Base-by-base conservation (phyloP, 2,113 vertebrate genomes). In the Triplophysa tibetana region DNA sequence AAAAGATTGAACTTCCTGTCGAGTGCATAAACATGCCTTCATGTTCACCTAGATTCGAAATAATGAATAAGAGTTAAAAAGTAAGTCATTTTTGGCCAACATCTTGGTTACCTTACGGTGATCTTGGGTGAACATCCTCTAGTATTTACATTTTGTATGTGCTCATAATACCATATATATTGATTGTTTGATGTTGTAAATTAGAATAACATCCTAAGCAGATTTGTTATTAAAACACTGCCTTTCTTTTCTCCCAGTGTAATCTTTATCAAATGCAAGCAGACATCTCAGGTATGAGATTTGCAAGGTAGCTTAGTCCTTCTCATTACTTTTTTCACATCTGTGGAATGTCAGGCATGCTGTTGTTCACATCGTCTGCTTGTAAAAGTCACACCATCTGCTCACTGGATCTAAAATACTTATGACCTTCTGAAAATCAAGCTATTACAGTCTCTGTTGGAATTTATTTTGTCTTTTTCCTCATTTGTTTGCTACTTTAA, bases 271-370 rank as follows among this genome's bases (percentile, higher is more conserved):
- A 43, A 24, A 64, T 75, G 81, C 41, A 61, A 8, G 61, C 70
- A 66, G 43, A 69, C 56, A 70, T 75, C 56, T 19, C 2, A 52
- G 23, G 21, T 52, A 54, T 45, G 52, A 58, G 29, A 41, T 63
- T 29, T 45, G 61, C 41, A 16, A 62, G 73, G 62, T 8, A 13
- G 33, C 12, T 29, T 61, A 29, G 41, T 58, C 48, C 52, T 52
- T 56, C 64, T 56, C n/a, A 19, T 48, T 69, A 45, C 38, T 77
- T 72, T 61, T 80, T 78, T 78, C 14, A 65, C 50, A 78, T 80
- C 81, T 82, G 10, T 41, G 73, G 84, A 83, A 88, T 76, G 79
- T 70, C 74, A 76, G 80, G 61, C 43, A 83, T 84, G 81, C 24
- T 17, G 61, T 60, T 76, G 21, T 81, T 75, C 52, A 68, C 43